phyloP scores from a whole-genome alignment of 2,888 invertebrate species.

The Xanthia icteritia region DNA sequence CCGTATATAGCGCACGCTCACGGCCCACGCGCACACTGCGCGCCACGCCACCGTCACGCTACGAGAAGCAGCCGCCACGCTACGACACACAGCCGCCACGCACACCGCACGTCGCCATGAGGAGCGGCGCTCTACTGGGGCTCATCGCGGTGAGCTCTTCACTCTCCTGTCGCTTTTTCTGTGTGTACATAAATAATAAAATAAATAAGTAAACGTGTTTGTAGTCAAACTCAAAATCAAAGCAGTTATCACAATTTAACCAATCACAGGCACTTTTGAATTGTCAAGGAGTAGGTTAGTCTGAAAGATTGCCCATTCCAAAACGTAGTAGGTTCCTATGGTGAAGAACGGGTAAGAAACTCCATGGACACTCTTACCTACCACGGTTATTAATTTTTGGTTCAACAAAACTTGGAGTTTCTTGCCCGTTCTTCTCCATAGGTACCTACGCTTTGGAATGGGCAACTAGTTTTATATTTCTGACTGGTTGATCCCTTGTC shows the following conservation, averaged over 20 bases:
- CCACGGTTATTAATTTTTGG: neutral
- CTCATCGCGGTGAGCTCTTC: slow-evolving; percentile 49
- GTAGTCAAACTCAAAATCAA: neutral
- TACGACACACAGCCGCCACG: neutral
- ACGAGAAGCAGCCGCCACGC: neutral
- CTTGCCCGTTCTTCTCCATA: too few relatives aligned
- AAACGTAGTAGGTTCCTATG: neutral
- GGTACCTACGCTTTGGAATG: too few relatives aligned
- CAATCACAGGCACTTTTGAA: neutral
- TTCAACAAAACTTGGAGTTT: neutral
- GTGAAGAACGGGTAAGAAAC: too few relatives aligned
- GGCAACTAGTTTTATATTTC: too few relatives aligned
- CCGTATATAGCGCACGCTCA: slow-evolving; percentile 16
- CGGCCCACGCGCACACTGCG: neutral
- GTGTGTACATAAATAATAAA: too few relatives aligned
- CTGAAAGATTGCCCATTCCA: neutral
- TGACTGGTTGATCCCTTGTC: too few relatives aligned
- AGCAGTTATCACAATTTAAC: neutral
- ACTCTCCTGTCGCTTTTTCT: neutral
- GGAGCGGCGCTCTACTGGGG: slow-evolving; percentile 18
- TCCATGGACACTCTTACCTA: too few relatives aligned
- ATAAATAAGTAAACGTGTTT: too few relatives aligned
- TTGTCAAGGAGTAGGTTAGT: too few relatives aligned
- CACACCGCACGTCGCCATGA: slow-evolving; percentile 19
- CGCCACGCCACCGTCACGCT: neutral